Evolutionary conservation across 2,113 vertebrate genomes (phyloP), one percentile per base, ranked within the genome.

Genomic region (Nematolebias whitei): DNA sequence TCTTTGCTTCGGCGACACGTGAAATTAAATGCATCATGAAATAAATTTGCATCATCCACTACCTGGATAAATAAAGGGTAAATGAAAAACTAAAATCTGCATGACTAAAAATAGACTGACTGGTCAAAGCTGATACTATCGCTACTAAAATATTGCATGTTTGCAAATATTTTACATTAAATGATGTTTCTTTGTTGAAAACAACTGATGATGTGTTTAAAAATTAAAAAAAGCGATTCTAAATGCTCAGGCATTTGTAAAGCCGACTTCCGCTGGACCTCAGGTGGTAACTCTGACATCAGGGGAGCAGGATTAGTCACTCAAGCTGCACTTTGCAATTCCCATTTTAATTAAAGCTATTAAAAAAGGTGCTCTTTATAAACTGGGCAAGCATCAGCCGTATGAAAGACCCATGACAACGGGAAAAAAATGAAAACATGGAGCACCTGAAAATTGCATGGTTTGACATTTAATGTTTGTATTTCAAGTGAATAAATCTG

Each of bases 341-440:
- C 71, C 44, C 41, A 59, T 47, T 82, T 84, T 85, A 84, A 88
- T 88, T 74, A 88, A 76, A 78, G 65, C 79, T 53, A 76, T 79
- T 69, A 67, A 54, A 82, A 12, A 54, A 13, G 53, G 23, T n/a
- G 52, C 63, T 79, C 72, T 75, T 79, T 72, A 84, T 72, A 84
- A 83, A 74, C 47, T 39, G 40, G 19, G 58, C 11, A 26, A 56
- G 58, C 45, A 62, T 22, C 26, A 64, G 41, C 44, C 26, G 77
- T 50, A 74, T 60, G 49, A 55, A 56, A 75, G 38, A 47, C 54
- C 54, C 40, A 53, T 76, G 74, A 70, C 39, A 74, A 67, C 9
- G 26, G 44, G n/a, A 16, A 58, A 29, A 55, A 65, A 43, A 63
- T 49, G 20, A 65, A 63, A 60, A 60, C 23, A 29, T 13, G 2